phyloP scores from a whole-genome alignment of 2,113 vertebrate species.

The Hydropotes inermis region DNA sequence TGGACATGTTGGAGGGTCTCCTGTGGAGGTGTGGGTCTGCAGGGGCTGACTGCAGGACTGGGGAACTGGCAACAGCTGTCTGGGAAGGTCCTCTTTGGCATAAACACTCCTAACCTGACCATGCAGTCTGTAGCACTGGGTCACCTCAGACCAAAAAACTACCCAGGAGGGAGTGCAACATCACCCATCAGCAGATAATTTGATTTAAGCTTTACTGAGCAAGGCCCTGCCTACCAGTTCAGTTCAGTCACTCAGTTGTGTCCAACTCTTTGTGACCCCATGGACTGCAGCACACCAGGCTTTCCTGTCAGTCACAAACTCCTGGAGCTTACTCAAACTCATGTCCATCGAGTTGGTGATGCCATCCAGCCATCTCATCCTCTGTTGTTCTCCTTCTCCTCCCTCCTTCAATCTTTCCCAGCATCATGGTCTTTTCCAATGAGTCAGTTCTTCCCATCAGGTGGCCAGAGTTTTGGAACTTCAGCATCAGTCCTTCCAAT shows the following conservation, averaged over 20 bases:
- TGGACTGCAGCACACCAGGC: background rate
- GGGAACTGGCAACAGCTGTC: background rate
- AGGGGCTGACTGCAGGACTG: background rate
- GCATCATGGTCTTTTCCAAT: background rate
- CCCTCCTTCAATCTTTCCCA: background rate
- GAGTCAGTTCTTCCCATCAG: background rate
- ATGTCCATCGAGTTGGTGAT: background rate
- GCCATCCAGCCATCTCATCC: background rate
- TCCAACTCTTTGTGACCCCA: background rate
- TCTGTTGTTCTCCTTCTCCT: background rate
- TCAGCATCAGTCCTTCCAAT: background rate
- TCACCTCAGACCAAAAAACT: background rate
- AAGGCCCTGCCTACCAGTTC: background rate
- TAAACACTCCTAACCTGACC: background rate
- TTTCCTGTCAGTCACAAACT: background rate
- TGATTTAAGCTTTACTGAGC: background rate
- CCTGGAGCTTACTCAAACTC: background rate
- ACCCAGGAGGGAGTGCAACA: background rate
- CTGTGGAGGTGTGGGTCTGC: background rate
- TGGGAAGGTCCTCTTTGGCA: background rate
- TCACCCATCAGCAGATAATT: background rate
- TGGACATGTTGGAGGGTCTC: background rate
- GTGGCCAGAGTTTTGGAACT: background rate
- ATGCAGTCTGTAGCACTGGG: background rate
- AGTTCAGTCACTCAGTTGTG: background rate